Percentiles rank a stretch among this genome's conserved stretches.
Evolutionary conservation across 2,797 vertebrate genomes (phyloP).

Genomic region (Pygocentrus nattereri): DNA sequence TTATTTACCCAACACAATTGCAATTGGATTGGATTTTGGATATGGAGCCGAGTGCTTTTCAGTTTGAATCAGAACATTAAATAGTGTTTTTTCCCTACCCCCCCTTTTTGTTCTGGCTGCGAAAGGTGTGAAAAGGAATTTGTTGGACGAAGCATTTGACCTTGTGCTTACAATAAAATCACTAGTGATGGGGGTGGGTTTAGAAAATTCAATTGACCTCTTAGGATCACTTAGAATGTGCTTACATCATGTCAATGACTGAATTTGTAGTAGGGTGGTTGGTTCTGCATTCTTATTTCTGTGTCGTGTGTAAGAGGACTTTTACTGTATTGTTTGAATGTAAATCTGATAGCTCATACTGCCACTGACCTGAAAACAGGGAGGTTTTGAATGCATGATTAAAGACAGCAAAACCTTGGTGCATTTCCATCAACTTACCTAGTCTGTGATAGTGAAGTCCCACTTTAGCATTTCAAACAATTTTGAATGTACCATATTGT

Average conservation of each 20-base stretch:
- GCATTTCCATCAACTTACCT: slow-evolving; percentile 25
- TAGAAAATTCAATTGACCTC: slow-evolving; percentile 50
- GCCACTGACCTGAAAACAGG: slow-evolving; percentile 21
- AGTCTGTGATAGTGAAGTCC: slow-evolving; percentile 28
- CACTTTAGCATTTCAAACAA: slow-evolving; percentile 33
- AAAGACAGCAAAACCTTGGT: slow-evolving; percentile 31
- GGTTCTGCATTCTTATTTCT: slow-evolving; percentile 34
- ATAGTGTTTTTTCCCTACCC: slow-evolving; percentile 63
- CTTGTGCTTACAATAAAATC: slow-evolving; percentile 54
- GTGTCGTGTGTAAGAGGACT: slow-evolving; percentile 28
- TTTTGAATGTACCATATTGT: slow-evolving; percentile 28
- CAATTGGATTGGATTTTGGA: slow-evolving; percentile 79
- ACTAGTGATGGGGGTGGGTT: slow-evolving; percentile 40
- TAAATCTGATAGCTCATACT: slow-evolving; percentile 45
- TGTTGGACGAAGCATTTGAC: slow-evolving; percentile 42
- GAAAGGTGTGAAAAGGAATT: slow-evolving; percentile 47
- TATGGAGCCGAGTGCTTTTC: slow-evolving; percentile 73
- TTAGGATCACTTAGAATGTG: slow-evolving; percentile 23
- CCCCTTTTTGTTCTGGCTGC: slow-evolving; percentile 37
- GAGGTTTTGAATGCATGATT: slow-evolving; percentile 37
- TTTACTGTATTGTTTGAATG: slow-evolving; percentile 43
- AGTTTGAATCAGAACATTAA: slow-evolving; percentile 74
- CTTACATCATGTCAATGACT: slow-evolving; percentile 30
- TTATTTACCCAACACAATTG: slow-evolving; percentile 79
- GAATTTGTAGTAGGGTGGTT: slow-evolving; percentile 14